Percentiles rank a stretch among this genome's conserved stretches.
Conservation (phyloP, 2,797 vertebrate genomes). For the Dendrocincla tyrannina region DNA sequence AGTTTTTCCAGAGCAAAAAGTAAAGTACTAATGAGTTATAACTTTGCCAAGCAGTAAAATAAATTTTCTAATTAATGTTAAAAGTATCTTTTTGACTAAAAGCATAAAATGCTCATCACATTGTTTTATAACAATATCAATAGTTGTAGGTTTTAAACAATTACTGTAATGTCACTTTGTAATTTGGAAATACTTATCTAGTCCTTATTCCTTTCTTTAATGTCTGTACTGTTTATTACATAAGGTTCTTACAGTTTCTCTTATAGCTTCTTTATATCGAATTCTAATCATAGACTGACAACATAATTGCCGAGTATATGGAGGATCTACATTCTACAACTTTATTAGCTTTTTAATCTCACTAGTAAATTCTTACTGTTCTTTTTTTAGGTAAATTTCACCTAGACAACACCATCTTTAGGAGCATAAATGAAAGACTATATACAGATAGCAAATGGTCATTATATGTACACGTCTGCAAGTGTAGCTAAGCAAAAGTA, state of each 20-base stretch:
- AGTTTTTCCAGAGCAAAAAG: background rate
- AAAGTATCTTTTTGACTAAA: background rate
- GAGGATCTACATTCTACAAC: background rate
- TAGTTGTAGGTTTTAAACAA: background rate
- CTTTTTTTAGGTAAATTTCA: background rate
- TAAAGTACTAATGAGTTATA: background rate
- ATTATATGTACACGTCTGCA: background rate
- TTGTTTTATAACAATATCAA: background rate
- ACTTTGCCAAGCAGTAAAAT: background rate
- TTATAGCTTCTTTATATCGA: constrained; percentile 13
- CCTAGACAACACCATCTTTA: background rate
- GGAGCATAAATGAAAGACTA: background rate
- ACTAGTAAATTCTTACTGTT: background rate
- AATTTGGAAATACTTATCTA: background rate
- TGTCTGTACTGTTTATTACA: background rate
- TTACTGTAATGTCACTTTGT: background rate
- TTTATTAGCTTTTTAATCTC: constrained; percentile 37
- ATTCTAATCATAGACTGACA: constrained; percentile 39
- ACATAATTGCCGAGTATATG: constrained; percentile 3
- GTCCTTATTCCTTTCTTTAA: background rate
- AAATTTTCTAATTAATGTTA: background rate
- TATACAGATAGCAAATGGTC: background rate
- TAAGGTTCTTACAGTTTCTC: background rate
- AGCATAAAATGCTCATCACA: background rate
- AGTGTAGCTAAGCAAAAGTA: background rate